A percentile compares a stretch with the other conserved stretches of the same genome.
Evolutionary conservation across 2,113 vertebrate species (phyloP).

Genomic region (Oreochromis niloticus): DNA sequence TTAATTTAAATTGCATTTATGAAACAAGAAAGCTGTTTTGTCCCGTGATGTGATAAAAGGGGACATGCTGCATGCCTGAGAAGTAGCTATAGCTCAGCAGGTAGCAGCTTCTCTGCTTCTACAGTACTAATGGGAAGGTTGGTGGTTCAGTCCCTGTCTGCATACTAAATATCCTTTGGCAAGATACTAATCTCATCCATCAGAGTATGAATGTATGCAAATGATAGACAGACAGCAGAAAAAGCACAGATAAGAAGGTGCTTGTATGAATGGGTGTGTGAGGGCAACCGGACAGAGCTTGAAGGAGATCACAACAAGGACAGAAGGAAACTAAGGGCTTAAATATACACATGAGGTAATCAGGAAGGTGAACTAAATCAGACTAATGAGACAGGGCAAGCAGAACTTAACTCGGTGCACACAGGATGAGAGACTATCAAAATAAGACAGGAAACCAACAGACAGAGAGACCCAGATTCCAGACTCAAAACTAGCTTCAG

Average conservation of each 20-base stretch:
- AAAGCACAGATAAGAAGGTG: not conserved
- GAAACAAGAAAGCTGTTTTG: not conserved
- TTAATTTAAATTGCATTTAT: not conserved
- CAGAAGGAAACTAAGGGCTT: not conserved
- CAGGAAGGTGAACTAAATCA: not conserved
- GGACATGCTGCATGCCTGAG: not conserved
- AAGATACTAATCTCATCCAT: not conserved
- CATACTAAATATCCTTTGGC: not conserved
- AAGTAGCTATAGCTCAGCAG: not conserved
- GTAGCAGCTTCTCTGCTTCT: not conserved
- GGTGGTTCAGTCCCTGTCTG: not conserved
- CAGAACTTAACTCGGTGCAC: not conserved
- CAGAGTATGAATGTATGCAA: not conserved
- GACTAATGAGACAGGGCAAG: not conserved
- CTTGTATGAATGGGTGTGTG: not conserved
- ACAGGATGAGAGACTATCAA: not conserved
- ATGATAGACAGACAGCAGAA: not conserved
- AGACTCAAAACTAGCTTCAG: not conserved
- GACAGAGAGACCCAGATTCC: not conserved
- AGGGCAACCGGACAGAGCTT: fast-evolving
- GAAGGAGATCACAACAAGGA: not conserved
- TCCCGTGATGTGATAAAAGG: not conserved
- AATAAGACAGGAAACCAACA: not conserved
- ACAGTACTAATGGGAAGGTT: no score
- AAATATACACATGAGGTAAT: not conserved